Base-by-base conservation (phyloP, 2,113 vertebrate species). In the Dryoscopus gambensis region DNA sequence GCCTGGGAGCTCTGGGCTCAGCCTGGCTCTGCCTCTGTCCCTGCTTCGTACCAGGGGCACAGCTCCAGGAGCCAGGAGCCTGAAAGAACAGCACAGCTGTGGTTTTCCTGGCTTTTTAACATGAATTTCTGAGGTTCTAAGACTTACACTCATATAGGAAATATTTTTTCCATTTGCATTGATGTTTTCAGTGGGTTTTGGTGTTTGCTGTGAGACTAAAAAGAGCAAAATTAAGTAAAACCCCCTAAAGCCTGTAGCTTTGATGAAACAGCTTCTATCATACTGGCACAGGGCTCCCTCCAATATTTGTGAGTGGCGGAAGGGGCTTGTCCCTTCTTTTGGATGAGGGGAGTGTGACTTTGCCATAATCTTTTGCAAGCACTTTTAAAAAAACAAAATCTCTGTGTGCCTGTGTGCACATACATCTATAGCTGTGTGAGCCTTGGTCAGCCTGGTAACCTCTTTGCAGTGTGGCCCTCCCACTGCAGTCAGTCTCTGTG, bases 1-100 rank as follows among this genome's bases (percentile, higher is more conserved):
- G 15, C 22, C 31, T 37, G 64, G 23, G 37, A 28, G 35, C 35
- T 35, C 44, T 5, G 39, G 33, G 33, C 40, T 28, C 4, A 39
- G n/a, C n/a, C 71, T 2, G 2, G 52, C 15, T 37, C 33, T 35
- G 27, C 53, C 27, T 20, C 5, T 0, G 3, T 14, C 6, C 5
- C 9, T 0, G 0, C 10, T 33, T 53, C 0, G 1, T 49, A 5
- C 20, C 0, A 2, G 7, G 22, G 21, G 4, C 46, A 6, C 57
- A n/a, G 59, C 23, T 60, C 64, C 22, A 5, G 10, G 22, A 25
- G 31, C 49, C 2, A 4, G 39, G 25, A 53, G 56, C 30, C 5
- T 56, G 17, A 13, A 30, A 11, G 42, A 67, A 8, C 24, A 39
- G 35, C 4, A 2, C 7, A 46, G 22, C 25, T 60, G 5, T 11